Conservation (phyloP, 2,113 vertebrate species). For the Protobothrops mucrosquamatus region DNA sequence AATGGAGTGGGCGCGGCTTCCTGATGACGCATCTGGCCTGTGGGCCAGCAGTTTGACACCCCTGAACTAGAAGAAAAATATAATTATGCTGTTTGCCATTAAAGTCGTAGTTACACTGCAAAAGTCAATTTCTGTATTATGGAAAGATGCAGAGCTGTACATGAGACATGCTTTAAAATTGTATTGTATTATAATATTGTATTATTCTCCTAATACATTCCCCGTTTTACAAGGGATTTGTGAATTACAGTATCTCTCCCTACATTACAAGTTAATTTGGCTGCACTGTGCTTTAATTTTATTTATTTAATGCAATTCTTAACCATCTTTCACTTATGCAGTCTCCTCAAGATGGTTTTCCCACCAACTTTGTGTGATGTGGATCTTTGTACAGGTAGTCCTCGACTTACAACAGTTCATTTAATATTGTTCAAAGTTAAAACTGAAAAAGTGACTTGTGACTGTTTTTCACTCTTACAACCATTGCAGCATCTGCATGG, state of each 20-base stretch:
- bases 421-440: no score
- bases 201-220: background rate
- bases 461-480: no score
- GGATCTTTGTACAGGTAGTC: background rate
- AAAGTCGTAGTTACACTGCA: background rate
- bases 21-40: no score
- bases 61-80: background rate
- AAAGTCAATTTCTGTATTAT: background rate
- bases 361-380: background rate
- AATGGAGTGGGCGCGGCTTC: no score
- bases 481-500: background rate
- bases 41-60: no score
- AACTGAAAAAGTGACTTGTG: background rate
- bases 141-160: background rate
- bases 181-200: no score
- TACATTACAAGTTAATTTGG: background rate
- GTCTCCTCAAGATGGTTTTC: background rate
- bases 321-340: background rate
- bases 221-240: background rate
- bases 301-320: background rate
- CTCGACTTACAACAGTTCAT: no score
- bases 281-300: background rate
- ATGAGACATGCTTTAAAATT: background rate
- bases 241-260: background rate
- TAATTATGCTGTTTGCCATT: background rate